A percentile compares a stretch with the other conserved stretches of the same genome.
phyloP scores from a whole-genome alignment of 1,140 invertebrate genomes.

The Nymphalis io region DNA sequence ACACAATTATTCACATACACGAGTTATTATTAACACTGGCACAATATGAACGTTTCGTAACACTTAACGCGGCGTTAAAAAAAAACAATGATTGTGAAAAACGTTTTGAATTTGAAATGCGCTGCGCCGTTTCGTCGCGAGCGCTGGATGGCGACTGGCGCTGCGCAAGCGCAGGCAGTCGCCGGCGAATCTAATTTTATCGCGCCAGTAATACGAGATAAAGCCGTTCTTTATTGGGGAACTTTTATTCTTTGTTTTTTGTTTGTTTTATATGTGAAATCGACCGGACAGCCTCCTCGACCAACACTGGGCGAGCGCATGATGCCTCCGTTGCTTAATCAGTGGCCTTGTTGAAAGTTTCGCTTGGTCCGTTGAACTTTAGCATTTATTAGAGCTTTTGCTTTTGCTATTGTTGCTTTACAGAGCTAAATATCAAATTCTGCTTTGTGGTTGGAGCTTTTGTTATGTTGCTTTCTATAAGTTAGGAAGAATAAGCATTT shows the following conservation, averaged over 20 bases:
- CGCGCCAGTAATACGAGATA: slow-evolving; percentile 78
- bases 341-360: slow-evolving; percentile 35
- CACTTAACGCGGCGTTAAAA: slow-evolving; percentile 54
- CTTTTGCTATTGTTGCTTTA: slow-evolving; percentile 23
- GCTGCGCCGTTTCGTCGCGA: slow-evolving; percentile 49
- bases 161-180: slow-evolving; percentile 54
- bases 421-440: slow-evolving; percentile 10
- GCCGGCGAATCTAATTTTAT: slow-evolving; percentile 74
- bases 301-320: slow-evolving; percentile 22
- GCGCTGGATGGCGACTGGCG: slow-evolving; percentile 63
- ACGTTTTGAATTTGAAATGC: slow-evolving; percentile 44
- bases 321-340: slow-evolving; percentile 31
- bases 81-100: slow-evolving; percentile 54
- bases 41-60: slow-evolving; percentile 66
- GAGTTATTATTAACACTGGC: slow-evolving; percentile 52
- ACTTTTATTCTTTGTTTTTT: slow-evolving; percentile 55
- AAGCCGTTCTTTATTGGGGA: slow-evolving; percentile 72
- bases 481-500: slow-evolving; percentile 18
- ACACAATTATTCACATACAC: slow-evolving; percentile 51
- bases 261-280: slow-evolving; percentile 64
- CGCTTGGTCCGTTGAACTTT: slow-evolving; percentile 37
- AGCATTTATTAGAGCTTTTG: slow-evolving; percentile 32
- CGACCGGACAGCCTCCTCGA: slow-evolving; percentile 50
- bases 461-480: slow-evolving; percentile 22
- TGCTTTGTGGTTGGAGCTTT: slow-evolving; percentile 4